A percentile compares a stretch with the other conserved stretches of the same genome.
Conservation (phyloP, 92 coral and sea anemone species). For the Parazoanthus darwini region DNA sequence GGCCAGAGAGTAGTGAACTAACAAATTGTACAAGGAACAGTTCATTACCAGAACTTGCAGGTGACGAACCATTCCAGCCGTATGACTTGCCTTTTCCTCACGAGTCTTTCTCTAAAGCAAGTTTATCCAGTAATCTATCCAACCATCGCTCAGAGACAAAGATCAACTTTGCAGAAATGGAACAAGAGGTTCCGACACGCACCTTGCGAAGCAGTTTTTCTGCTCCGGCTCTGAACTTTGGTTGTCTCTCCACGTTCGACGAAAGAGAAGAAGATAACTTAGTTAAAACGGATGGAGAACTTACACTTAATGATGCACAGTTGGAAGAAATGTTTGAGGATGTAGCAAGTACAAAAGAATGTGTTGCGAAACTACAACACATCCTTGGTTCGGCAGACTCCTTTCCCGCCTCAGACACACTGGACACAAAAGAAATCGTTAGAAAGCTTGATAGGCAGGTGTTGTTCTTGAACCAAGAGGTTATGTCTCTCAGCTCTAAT, state of each 20-base stretch:
- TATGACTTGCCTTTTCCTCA: conserved; percentile 42
- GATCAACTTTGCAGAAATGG: conserved; percentile 51
- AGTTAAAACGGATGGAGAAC: neutral
- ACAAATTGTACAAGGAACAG: conserved; percentile 12
- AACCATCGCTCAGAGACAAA: conserved; percentile 38
- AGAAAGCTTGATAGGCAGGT: conserved; percentile 71
- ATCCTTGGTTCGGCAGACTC: conserved; percentile 66
- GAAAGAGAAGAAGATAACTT: conserved; percentile 22
- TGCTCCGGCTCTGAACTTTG: conserved; percentile 38
- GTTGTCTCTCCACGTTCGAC: neutral
- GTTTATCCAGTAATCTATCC: conserved; percentile 40
- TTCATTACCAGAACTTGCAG: neutral
- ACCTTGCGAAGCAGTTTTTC: conserved; percentile 73
- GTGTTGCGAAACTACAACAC: conserved; percentile 63
- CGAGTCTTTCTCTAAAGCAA: conserved; percentile 27
- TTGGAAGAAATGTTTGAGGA: conserved; percentile 74
- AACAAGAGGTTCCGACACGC: conserved; percentile 35
- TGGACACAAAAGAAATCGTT: conserved; percentile 75
- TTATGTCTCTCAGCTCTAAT: conserved; percentile 69
- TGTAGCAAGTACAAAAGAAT: conserved; percentile 67
- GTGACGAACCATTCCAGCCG: conserved; percentile 29
- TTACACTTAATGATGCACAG: conserved; percentile 12
- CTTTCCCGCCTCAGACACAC: conserved; percentile 36
- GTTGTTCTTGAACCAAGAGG: conserved; percentile 59
- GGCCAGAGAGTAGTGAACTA: conserved; percentile 11